These are phyloP conservation scores for Pluvialis apricaria DNA, from an alignment of 2,113 vertebrate species.

Conservation along the genomic window DNA sequence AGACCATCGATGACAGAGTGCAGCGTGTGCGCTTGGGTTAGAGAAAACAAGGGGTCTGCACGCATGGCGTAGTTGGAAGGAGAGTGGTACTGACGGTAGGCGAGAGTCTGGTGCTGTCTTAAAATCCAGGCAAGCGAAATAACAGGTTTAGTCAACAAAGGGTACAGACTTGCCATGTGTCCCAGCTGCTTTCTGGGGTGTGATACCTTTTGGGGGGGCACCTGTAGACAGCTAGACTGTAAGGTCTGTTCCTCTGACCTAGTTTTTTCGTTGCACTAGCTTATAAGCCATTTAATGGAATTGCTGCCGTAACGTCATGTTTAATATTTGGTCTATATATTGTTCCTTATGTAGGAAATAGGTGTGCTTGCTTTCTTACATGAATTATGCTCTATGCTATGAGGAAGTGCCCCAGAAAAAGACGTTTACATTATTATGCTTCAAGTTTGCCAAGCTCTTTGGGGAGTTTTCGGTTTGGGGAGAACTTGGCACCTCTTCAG, in stretches of 20 bases:
- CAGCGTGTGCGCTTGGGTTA: rapidly evolving
- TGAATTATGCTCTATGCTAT: background rate
- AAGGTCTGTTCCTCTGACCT: background rate
- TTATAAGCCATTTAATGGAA: background rate
- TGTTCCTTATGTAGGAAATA: background rate
- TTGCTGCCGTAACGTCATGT: background rate
- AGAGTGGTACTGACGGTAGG: too few relatives aligned
- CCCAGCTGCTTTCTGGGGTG: background rate
- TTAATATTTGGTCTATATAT: background rate
- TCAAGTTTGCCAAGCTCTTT: background rate
- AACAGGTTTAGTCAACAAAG: background rate
- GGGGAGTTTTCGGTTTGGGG: background rate
- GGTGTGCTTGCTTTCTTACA: background rate
- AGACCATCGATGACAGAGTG: background rate
- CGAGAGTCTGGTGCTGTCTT: background rate
- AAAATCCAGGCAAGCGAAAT: background rate
- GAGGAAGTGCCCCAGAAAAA: background rate
- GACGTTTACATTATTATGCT: background rate
- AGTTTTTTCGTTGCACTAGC: background rate
- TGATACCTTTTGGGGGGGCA: background rate
- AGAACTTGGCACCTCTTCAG: background rate
- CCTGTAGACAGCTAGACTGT: background rate
- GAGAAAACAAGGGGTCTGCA: background rate
- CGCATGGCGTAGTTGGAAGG: background rate
- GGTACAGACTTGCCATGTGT: background rate